Conservation (phyloP, 2,888 invertebrate species). For the Lithodes maja region DNA sequence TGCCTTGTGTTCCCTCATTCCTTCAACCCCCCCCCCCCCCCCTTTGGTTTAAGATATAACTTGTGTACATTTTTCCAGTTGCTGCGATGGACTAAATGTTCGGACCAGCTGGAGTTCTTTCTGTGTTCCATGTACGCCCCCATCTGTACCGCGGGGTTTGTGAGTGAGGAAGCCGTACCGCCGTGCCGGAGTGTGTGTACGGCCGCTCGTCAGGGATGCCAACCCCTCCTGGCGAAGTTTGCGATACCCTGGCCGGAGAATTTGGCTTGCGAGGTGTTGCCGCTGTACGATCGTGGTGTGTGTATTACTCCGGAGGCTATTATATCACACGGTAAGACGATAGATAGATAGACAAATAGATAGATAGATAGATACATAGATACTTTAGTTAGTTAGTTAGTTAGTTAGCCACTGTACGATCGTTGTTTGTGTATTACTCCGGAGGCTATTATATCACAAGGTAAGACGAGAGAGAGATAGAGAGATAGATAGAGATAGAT, state of each 20-base stretch:
- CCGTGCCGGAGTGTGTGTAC: constrained; percentile 91
- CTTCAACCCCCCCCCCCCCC: too few species aligned
- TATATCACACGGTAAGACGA: constrained; percentile 39
- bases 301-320: constrained; percentile 62
- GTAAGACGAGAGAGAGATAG: background rate
- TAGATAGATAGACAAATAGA: too few species aligned
- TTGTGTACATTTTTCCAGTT: constrained; percentile 11
- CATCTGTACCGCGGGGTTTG: constrained; percentile 75
- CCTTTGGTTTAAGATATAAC: too few species aligned
- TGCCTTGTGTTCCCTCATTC: too few species aligned
- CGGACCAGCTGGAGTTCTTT: constrained; percentile 66
- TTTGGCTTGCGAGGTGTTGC: constrained; percentile 86
- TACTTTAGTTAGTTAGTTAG: too few species aligned
- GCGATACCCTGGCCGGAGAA: constrained; percentile 83
- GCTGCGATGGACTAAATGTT: constrained; percentile 55
- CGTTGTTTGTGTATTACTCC: constrained; percentile 59
- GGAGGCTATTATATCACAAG: constrained; percentile 49
- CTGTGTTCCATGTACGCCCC: constrained; percentile 63
- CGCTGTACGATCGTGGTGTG: constrained; percentile 79
- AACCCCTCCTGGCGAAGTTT: constrained; percentile 81
- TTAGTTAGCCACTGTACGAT: constrained; percentile 80
- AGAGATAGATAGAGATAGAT: too few species aligned
- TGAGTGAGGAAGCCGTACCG: constrained; percentile 83
- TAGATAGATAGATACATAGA: too few species aligned
- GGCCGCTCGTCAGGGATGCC: constrained; percentile 83